phyloP scores from a whole-genome alignment of 2,797 vertebrate genomes.

The Argyrosomus regius region DNA sequence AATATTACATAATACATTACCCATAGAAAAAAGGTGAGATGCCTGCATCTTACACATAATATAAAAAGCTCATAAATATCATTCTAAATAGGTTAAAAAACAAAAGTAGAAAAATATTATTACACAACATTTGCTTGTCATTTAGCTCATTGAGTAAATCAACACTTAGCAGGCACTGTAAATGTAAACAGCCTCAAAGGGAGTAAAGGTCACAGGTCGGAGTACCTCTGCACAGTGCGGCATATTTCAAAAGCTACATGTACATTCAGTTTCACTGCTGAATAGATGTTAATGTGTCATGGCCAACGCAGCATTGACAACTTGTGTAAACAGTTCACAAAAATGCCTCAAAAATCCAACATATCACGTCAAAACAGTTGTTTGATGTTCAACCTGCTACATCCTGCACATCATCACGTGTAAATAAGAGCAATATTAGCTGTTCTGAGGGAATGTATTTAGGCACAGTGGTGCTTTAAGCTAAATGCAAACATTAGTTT shows the following conservation, averaged over 20 bases:
- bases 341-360: not conserved
- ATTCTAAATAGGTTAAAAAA: constrained; percentile 56
- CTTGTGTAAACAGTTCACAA: constrained; percentile 9
- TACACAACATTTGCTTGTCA: constrained; percentile 12
- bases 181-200: constrained; percentile 71
- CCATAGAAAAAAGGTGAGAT: constrained; percentile 50
- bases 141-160: constrained; percentile 21
- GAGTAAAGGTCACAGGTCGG: constrained; percentile 37
- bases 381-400: not conserved
- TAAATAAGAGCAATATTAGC: not conserved
- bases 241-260: constrained; percentile 34
- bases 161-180: constrained; percentile 42
- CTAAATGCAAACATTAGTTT: not conserved
- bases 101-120: constrained; percentile 58
- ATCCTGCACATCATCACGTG: not conserved
- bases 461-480: not conserved
- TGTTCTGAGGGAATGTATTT: not conserved
- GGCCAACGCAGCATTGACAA: not conserved
- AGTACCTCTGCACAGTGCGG: constrained; percentile 44
- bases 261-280: constrained; percentile 31
- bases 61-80: constrained; percentile 74
- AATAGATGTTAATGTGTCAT: not conserved
- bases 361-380: not conserved
- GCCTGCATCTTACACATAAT: constrained; percentile 73
- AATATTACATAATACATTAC: constrained; percentile 57